Evolutionary conservation across 2,797 vertebrate species (phyloP).

Genomic region (Macropodus opercularis): DNA sequence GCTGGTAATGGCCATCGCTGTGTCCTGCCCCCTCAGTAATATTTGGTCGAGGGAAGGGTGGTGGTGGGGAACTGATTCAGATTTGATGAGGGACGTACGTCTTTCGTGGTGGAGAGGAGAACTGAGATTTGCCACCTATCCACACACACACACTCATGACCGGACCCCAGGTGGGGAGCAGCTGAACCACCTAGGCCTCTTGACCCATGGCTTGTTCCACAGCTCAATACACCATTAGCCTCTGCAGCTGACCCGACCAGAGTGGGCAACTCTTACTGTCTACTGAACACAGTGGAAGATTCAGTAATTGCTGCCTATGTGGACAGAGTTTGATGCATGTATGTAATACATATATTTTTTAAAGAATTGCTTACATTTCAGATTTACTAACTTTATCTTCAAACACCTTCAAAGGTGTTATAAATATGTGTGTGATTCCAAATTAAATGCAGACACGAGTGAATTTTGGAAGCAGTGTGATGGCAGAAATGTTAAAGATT

Average conservation of each 20-base stretch:
- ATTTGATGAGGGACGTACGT: constrained; percentile 48
- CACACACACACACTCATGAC: constrained; percentile 3
- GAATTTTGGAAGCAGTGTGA: too few species aligned
- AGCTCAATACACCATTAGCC: constrained; percentile 83
- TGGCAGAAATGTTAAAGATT: too few species aligned
- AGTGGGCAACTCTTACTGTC: constrained; percentile 11
- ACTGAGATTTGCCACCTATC: constrained; percentile 17
- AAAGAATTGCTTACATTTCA: too few species aligned
- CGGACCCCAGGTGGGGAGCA: constrained; percentile 78
- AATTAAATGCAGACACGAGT: too few species aligned
- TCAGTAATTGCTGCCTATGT: neutral
- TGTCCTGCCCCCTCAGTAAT: constrained; percentile 35
- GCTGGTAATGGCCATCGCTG: constrained; percentile 52
- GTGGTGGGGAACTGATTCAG: constrained; percentile 42
- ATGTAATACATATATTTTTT: too few species aligned
- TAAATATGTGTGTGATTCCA: too few species aligned
- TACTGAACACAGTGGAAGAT: constrained; percentile 4
- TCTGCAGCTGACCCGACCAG: constrained; percentile 63
- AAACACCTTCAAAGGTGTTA: too few species aligned
- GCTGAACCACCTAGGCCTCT: constrained; percentile 70
- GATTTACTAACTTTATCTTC: too few species aligned
- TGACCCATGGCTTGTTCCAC: constrained; percentile 77
- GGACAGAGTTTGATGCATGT: constrained; percentile 2
- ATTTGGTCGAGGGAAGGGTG: constrained; percentile 14
- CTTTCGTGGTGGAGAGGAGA: constrained; percentile 41